These are phyloP conservation scores for Coenonympha glycerion DNA, from an alignment of 2,888 invertebrate species.

Conservation along the genomic window DNA sequence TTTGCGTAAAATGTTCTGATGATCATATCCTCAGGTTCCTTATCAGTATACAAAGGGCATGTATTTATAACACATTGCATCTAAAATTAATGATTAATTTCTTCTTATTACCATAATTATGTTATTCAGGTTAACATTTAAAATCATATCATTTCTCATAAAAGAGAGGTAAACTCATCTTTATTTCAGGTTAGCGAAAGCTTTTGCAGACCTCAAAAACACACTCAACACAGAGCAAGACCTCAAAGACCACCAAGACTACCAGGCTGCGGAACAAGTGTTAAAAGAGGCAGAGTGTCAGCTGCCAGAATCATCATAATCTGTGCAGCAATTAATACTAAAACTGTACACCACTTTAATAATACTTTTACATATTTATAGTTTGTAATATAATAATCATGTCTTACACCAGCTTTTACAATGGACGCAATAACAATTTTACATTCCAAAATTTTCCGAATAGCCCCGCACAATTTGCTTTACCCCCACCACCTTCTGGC, in stretches of 20 bases:
- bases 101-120: too few relatives aligned
- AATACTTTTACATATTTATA: too few relatives aligned
- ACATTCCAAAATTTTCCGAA: constrained; percentile 54
- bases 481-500: constrained; percentile 40
- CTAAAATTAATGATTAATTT: too few relatives aligned
- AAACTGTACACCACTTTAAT: too few relatives aligned
- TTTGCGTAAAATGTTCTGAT: too few relatives aligned
- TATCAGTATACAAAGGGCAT: too few relatives aligned
- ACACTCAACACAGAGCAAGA: constrained; percentile 85
- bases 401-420: constrained; percentile 59
- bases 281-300: constrained; percentile 81
- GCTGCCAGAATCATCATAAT: constrained; percentile 57
- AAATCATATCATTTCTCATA: too few relatives aligned
- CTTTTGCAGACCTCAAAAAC: constrained; percentile 83
- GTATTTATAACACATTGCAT: too few relatives aligned
- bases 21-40: too few relatives aligned
- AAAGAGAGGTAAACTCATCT: too few relatives aligned
- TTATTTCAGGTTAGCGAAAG: constrained; percentile 79
- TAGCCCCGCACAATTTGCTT: constrained; percentile 38
- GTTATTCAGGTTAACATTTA: too few relatives aligned
- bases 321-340: constrained; percentile 26
- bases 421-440: constrained; percentile 44
- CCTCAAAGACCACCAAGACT: constrained; percentile 84
- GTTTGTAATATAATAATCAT: constrained; percentile 55
- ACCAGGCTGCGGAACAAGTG: constrained; percentile 79